Conservation (phyloP, 2,113 vertebrate genomes). For the Arenaria interpres region DNA sequence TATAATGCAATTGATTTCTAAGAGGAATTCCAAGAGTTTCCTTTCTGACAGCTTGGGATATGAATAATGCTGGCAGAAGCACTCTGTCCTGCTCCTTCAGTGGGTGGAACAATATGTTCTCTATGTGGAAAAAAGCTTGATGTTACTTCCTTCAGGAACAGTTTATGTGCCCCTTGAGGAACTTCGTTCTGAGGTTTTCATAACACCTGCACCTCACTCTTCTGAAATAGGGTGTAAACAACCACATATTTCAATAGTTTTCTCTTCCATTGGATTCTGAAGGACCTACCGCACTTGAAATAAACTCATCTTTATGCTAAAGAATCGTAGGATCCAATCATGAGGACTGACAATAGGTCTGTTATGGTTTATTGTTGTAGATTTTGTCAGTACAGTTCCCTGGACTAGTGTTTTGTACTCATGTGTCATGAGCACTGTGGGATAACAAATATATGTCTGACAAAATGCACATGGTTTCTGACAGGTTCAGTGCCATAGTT, state of each 20-base stretch:
- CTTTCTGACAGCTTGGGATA: slow-evolving; percentile 29
- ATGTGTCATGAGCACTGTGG: background rate
- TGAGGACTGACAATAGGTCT: background rate
- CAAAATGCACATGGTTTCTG: background rate
- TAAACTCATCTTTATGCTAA: background rate
- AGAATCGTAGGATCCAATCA: background rate
- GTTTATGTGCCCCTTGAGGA: slow-evolving; percentile 29
- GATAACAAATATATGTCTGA: background rate
- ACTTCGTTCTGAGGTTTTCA: background rate
- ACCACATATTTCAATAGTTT: background rate
- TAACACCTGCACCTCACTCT: slow-evolving; percentile 31
- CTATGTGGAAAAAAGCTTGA: slow-evolving; percentile 3
- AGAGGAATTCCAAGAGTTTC: slow-evolving; percentile 50
- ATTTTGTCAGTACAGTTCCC: background rate
- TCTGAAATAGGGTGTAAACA: slow-evolving; percentile 9
- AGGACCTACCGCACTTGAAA: background rate
- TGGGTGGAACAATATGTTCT: slow-evolving; percentile 57
- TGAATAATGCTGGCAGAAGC: slow-evolving; percentile 57
- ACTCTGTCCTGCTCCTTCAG: slow-evolving; percentile 12
- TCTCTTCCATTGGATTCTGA: background rate
- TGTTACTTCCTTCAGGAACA: slow-evolving; percentile 5
- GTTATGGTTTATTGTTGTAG: background rate
- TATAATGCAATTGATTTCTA: slow-evolving; percentile 10
- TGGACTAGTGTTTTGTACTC: background rate
- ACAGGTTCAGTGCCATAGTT: slow-evolving; percentile 96